phyloP scores from a whole-genome alignment of 2,888 invertebrate species.

The Antitype chi region DNA sequence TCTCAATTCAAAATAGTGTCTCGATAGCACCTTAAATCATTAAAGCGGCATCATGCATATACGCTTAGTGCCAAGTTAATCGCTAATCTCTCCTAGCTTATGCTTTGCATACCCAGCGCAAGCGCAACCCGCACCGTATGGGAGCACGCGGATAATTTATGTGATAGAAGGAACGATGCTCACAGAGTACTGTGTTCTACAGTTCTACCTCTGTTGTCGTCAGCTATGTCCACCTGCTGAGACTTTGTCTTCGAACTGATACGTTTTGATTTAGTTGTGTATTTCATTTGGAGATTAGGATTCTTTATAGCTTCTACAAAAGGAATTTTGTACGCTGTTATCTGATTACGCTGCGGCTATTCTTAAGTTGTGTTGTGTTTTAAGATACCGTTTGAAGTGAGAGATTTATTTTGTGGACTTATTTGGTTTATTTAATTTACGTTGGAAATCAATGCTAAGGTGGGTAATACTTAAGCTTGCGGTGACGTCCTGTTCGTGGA shows the following conservation, averaged over 20 bases:
- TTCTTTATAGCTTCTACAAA: conserved; percentile 57
- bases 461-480: not conserved
- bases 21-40: not conserved
- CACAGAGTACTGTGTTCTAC: conserved; percentile 75
- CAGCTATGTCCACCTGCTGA: conserved; percentile 73
- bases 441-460: conserved; percentile 31
- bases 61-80: not conserved
- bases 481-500: not conserved
- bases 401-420: conserved; percentile 46
- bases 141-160: conserved; percentile 80
- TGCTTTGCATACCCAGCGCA: conserved; percentile 36
- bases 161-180: conserved; percentile 73
- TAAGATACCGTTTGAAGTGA: conserved; percentile 37
- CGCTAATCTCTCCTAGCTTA: conserved; percentile 54
- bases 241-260: conserved; percentile 69
- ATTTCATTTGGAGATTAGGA: conserved; percentile 62
- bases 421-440: conserved; percentile 53
- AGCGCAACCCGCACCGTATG: conserved; percentile 72
- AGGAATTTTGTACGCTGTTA: conserved; percentile 44
- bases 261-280: conserved; percentile 65
- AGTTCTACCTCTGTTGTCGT: conserved; percentile 74
- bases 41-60: not conserved
- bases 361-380: conserved; percentile 44
- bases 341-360: conserved; percentile 44
- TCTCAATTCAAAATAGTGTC: not conserved